These are phyloP conservation scores for Lineus longissimus DNA, from an alignment of 1,140 invertebrate species.

Conservation along the genomic window DNA sequence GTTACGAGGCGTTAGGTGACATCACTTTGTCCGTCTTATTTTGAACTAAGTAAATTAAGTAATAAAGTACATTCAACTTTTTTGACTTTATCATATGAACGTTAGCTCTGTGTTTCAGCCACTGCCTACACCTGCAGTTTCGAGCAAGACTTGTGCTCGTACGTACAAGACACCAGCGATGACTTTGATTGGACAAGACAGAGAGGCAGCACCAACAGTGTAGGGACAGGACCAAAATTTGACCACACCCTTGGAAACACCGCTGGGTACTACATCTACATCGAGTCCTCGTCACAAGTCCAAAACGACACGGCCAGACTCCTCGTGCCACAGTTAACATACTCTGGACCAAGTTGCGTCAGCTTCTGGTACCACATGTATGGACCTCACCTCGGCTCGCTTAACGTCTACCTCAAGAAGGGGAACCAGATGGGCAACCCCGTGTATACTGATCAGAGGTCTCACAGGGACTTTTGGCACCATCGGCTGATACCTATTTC, in stretches of 20 bases:
- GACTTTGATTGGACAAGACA: constrained; percentile 34
- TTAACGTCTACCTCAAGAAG: constrained; percentile 35
- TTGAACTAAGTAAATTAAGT: too few species aligned
- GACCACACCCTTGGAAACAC: constrained; percentile 37
- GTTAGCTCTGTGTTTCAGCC: too few species aligned
- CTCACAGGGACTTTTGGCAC: not conserved
- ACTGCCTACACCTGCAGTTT: not conserved
- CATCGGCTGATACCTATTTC: not conserved
- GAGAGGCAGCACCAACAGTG: constrained; percentile 25
- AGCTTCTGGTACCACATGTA: constrained; percentile 74
- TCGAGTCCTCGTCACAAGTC: constrained; percentile 59
- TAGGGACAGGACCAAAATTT: constrained; percentile 30
- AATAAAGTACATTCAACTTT: too few species aligned
- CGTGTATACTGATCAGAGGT: not conserved
- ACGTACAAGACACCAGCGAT: constrained; percentile 22
- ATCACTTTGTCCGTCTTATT: too few species aligned
- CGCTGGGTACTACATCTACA: constrained; percentile 69
- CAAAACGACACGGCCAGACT: constrained; percentile 68
- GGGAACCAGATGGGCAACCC: too few species aligned
- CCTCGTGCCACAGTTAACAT: constrained; percentile 53
- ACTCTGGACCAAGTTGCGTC: constrained; percentile 21
- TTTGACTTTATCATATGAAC: too few species aligned
- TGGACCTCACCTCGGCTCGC: constrained; percentile 51
- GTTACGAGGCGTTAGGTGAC: too few species aligned
- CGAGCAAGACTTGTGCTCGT: not conserved